Evolutionary conservation across 2,797 vertebrate species (phyloP), one percentile per base, ranked within the genome.

Genomic region (Aphelocoma californica): DNA sequence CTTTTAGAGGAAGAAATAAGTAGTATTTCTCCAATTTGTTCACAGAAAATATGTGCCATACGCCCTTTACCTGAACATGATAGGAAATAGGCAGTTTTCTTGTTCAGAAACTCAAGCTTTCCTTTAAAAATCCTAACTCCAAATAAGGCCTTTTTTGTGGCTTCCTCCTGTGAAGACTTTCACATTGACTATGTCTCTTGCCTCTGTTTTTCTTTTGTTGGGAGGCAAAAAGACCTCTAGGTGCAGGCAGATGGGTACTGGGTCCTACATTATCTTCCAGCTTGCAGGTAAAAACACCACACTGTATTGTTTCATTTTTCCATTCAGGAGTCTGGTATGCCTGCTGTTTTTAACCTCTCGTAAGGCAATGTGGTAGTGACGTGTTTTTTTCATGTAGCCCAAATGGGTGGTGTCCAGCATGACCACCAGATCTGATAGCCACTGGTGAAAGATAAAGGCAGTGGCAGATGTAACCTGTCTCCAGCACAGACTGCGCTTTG

Each of bases 231-330:
- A 72, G 42, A 34, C 28, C 7, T 70, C 14, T 29, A 31, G 29
- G n/a, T 75, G 12, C 53, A 79, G 18, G 23, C 32, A 69, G 1
- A 21, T 56, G 29, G 2, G 14, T 71, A 7, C 19, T 38, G 19
- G 2, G 5, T 70, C 84, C 40, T 61, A 15, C 14, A 3, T 71
- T 60, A 10, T 23, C 7, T 4, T 1, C 42, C 2, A 1, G 8
- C 56, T 48, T 91, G 29, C n/a, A 36, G 61, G 25, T 64, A 51
- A 32, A 38, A 81, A 42, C 24, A 40, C 0, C 2, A 4, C 31
- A 13, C 8, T 58, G 34, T 19, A 45, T 81, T 73, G 23, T 74
- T 89, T 67, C 12, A 26, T 71, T 91, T 91, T 91, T 74, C 66
- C 36, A 14, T 86, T 81, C 65, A 32, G 14, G 36, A 60, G 5